Evolutionary conservation across 2,797 vertebrate genomes (phyloP).

Genomic region (Tangara arthus): DNA sequence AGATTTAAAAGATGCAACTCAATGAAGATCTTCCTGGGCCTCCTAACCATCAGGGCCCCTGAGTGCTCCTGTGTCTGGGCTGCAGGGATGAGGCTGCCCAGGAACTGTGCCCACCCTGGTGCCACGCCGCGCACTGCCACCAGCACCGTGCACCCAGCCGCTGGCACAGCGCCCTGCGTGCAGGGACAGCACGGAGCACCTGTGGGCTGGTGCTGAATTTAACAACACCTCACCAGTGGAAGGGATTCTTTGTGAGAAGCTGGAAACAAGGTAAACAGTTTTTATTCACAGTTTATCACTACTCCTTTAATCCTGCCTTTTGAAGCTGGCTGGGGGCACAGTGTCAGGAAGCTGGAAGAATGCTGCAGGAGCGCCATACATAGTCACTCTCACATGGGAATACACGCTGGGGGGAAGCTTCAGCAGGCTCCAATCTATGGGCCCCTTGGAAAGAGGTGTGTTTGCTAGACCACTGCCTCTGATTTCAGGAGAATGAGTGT

Average conservation of each 20-base stretch:
- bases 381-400: background rate
- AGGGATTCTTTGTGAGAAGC: background rate
- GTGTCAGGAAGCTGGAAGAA: background rate
- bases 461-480: background rate
- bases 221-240: background rate
- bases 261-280: background rate
- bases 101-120: background rate
- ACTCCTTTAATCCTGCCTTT: background rate
- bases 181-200: accelerated
- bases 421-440: background rate
- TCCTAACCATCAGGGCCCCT: background rate
- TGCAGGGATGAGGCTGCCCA: background rate
- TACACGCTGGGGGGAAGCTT: background rate
- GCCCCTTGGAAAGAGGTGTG: background rate
- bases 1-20: background rate
- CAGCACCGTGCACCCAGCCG: accelerated
- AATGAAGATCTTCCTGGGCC: background rate
- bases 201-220: accelerated
- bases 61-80: accelerated
- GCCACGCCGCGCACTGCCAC: accelerated
- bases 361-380: accelerated
- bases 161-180: accelerated
- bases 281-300: background rate
- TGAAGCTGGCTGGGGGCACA: background rate
- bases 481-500: background rate